Percentiles rank a stretch among this genome's conserved stretches.
Conservation (phyloP, 2,888 invertebrate species). For the Entomobrya proxima region DNA sequence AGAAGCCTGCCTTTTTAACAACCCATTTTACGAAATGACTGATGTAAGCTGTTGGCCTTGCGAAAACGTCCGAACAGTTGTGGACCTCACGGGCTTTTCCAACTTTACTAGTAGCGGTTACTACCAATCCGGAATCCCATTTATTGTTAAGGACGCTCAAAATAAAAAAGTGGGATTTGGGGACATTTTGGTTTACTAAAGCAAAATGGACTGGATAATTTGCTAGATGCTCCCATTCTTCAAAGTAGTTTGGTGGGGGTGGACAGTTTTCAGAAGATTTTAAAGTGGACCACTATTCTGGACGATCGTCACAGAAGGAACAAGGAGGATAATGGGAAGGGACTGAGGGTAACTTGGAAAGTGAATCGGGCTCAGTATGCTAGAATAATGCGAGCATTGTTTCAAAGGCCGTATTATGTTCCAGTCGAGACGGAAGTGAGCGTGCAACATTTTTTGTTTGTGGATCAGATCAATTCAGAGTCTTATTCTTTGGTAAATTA, state of each 20-base stretch:
- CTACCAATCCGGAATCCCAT: slow-evolving; percentile 81
- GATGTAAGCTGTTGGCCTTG: slow-evolving; percentile 93
- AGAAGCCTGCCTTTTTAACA: slow-evolving; percentile 89
- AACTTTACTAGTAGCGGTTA: slow-evolving; percentile 79
- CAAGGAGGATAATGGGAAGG: too few species aligned
- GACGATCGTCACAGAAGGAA: too few species aligned
- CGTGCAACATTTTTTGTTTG: slow-evolving; percentile 86
- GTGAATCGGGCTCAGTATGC: slow-evolving; percentile 87
- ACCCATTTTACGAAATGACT: slow-evolving; percentile 88
- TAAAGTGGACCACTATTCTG: too few species aligned
- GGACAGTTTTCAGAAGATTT: too few species aligned
- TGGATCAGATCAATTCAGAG: slow-evolving; percentile 84
- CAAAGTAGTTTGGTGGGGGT: too few species aligned
- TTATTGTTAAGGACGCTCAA: slow-evolving; percentile 80
- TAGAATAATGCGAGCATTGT: slow-evolving; percentile 84
- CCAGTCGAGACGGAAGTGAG: slow-evolving; percentile 77
- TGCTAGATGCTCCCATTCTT: too few species aligned
- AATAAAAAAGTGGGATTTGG: slow-evolving; percentile 80
- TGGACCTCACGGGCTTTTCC: slow-evolving; percentile 82
- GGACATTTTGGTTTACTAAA: slow-evolving; percentile 80
- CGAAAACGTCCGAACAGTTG: slow-evolving; percentile 83
- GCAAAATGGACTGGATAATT: too few species aligned
- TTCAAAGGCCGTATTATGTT: slow-evolving; percentile 84
- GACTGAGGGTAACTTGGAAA: slow-evolving; percentile 81
- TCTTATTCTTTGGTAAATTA: slow-evolving; percentile 81